Percentiles rank a stretch among this genome's conserved stretches.
phyloP scores from a whole-genome alignment of 2,797 vertebrate genomes.

The Sebastes matsubarae region DNA sequence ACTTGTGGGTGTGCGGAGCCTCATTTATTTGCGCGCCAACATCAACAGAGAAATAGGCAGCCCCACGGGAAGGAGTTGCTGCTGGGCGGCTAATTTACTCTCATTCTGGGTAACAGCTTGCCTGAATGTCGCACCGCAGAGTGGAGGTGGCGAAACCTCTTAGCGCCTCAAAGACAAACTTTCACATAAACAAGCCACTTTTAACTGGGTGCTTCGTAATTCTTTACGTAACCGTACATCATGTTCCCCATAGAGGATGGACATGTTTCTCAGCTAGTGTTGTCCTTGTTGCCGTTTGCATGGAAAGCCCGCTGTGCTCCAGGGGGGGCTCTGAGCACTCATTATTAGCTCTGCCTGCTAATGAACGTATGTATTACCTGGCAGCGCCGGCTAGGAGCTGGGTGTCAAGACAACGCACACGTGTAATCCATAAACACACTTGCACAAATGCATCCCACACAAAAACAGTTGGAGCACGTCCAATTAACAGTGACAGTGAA shows the following conservation, averaged over 20 bases:
- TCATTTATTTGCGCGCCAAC: constrained; percentile 62
- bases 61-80: constrained; percentile 24
- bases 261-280: constrained; percentile 32
- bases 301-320: constrained; percentile 20
- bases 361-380: constrained; percentile 49
- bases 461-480: constrained; percentile 10
- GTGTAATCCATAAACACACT: constrained; percentile 18
- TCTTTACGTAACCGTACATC: neutral
- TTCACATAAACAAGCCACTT: constrained; percentile 53
- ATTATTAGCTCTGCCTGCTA: constrained; percentile 56
- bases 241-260: constrained; percentile 12
- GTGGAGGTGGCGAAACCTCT: constrained; percentile 61
- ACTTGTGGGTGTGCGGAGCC: constrained; percentile 56
- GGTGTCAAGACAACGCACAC: constrained; percentile 41
- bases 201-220: constrained; percentile 14
- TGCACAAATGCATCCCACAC: constrained; percentile 26
- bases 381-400: neutral
- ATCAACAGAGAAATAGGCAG: constrained; percentile 51
- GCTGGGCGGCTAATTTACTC: constrained; percentile 62
- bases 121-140: constrained; percentile 43
- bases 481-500: constrained; percentile 59
- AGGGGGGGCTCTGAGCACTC: constrained; percentile 19
- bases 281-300: constrained; percentile 25
- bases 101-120: constrained; percentile 62
- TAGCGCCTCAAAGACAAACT: constrained; percentile 46